Evolutionary conservation across 2,113 vertebrate species (phyloP).

Genomic region (Reinhardtius hippoglossoides): DNA sequence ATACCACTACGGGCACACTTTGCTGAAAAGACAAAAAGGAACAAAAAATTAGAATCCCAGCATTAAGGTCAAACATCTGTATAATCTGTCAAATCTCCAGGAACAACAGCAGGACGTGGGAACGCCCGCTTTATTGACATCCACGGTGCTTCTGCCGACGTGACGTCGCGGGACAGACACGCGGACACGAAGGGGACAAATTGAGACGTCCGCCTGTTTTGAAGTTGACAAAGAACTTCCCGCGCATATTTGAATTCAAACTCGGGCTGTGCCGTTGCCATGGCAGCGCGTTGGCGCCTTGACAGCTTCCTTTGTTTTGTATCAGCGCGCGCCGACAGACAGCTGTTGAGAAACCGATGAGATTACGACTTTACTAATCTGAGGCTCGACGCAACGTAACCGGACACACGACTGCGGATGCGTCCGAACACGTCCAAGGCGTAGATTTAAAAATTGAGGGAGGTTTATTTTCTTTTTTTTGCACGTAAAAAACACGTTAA

Average conservation of each 20-base stretch:
- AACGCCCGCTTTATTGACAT: no score
- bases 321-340: slow-evolving; percentile 74
- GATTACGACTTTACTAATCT: slow-evolving; percentile 58
- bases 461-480: no score
- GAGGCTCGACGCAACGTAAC: neutral
- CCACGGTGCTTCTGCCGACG: no score
- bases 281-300: slow-evolving; percentile 74
- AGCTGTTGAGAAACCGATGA: slow-evolving; percentile 63
- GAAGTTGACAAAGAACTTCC: slow-evolving; percentile 56
- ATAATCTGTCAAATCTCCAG: neutral
- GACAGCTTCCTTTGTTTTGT: slow-evolving; percentile 83
- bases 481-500: no score
- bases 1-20: slow-evolving; percentile 47
- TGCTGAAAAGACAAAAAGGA: slow-evolving; percentile 40
- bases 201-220: neutral
- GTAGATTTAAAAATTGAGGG: no score
- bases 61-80: neutral
- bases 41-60: neutral
- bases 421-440: neutral
- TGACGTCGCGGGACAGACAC: neutral
- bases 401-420: neutral
- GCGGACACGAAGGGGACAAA: neutral
- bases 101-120: no score
- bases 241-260: slow-evolving; percentile 87
- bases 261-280: slow-evolving; percentile 49